Evolutionary conservation across 2,797 vertebrate species (phyloP).

Genomic region (Pipistrellus kuhlii): DNA sequence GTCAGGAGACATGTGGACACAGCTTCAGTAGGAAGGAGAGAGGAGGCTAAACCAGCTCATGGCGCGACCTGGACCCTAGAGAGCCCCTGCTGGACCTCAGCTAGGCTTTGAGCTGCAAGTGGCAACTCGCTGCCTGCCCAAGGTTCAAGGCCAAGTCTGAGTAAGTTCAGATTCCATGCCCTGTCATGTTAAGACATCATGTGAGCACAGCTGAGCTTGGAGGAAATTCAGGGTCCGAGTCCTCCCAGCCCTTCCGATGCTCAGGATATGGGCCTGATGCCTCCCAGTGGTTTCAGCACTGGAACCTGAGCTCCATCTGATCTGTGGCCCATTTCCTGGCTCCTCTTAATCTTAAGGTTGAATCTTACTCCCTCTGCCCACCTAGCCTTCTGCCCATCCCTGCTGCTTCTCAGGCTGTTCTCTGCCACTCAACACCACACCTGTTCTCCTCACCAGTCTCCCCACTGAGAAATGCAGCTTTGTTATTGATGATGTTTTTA

Average conservation of each 20-base stretch:
- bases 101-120: background rate
- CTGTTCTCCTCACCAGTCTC: background rate
- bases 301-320: background rate
- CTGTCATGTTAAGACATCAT: background rate
- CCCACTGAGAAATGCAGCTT: background rate
- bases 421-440: too few species aligned
- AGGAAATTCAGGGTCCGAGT: background rate
- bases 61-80: accelerated
- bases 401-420: background rate
- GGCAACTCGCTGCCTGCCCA: background rate
- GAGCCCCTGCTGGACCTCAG: background rate
- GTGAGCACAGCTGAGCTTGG: background rate
- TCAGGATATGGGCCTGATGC: too few species aligned
- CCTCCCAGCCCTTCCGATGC: background rate
- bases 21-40: background rate
- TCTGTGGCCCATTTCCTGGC: accelerated
- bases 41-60: background rate
- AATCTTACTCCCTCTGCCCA: background rate
- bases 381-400: background rate
- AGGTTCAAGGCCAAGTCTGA: background rate
- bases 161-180: background rate
- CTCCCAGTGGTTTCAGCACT: background rate
- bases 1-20: background rate
- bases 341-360: background rate
- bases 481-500: too few species aligned